phyloP scores from a whole-genome alignment of 2,888 invertebrate species.

The Tenthredo livida region DNA sequence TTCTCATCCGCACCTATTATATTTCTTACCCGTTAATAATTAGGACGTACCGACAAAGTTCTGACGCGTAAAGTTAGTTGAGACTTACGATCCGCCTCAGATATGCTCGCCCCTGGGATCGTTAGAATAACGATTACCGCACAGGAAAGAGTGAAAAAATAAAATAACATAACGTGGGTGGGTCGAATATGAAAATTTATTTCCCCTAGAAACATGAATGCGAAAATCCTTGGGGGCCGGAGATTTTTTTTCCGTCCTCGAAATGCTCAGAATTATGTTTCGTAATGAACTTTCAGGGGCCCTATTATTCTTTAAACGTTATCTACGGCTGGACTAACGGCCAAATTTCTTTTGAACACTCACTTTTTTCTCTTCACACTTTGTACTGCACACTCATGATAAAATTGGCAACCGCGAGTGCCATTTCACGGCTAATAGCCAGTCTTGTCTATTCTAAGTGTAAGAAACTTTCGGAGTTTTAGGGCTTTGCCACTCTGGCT shows the following conservation, averaged over 20 bases:
- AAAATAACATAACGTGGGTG: neutral
- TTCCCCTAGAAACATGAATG: neutral
- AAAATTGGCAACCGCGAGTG: neutral
- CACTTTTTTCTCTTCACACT: neutral
- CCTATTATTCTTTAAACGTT: neutral
- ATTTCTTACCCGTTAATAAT: slow-evolving; percentile 2
- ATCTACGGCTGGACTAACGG: neutral
- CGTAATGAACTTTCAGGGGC: neutral
- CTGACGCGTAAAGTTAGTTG: slow-evolving; percentile 10
- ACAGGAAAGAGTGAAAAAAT: neutral
- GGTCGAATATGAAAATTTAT: neutral
- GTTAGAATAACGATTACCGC: slow-evolving; percentile 5
- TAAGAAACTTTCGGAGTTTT: slow-evolving; percentile 16
- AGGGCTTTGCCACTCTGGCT: slow-evolving; percentile 21
- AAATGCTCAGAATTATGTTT: neutral
- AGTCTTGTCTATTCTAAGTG: slow-evolving; percentile 25
- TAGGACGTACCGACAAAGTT: slow-evolving; percentile 8
- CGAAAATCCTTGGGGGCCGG: neutral
- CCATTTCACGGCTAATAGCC: slow-evolving; percentile 19
- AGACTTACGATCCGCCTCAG: slow-evolving; percentile 4
- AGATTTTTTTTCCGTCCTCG: too few relatives aligned
- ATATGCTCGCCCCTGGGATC: neutral
- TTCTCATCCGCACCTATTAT: neutral
- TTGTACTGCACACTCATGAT: neutral
- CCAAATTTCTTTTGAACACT: neutral